These are phyloP conservation scores for Gonioctena quinquepunctata DNA, from an alignment of 1,140 invertebrate genomes.

Conservation along the genomic window DNA sequence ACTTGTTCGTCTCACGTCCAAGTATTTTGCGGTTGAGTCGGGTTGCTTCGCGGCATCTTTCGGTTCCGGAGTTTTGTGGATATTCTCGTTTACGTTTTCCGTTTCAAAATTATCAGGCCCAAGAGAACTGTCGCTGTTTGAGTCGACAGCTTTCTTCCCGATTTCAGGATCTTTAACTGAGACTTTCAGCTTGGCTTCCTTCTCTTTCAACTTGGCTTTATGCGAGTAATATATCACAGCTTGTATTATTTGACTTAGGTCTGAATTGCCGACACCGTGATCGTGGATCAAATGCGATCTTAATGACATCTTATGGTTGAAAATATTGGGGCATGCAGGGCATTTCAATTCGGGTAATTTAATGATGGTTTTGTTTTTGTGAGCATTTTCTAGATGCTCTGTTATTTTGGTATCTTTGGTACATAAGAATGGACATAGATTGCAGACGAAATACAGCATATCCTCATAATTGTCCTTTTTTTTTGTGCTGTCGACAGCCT, in stretches of 20 bases:
- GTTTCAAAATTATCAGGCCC: background rate
- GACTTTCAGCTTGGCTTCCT: background rate
- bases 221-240: slow-evolving; percentile 43
- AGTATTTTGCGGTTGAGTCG: slow-evolving; percentile 24
- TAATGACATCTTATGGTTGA: slow-evolving; percentile 55
- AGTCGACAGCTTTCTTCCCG: background rate
- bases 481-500: slow-evolving; percentile 9
- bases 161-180: background rate
- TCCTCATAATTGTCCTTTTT: slow-evolving; percentile 41
- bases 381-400: slow-evolving; percentile 46
- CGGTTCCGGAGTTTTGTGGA: background rate
- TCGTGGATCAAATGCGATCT: slow-evolving; percentile 57
- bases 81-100: background rate
- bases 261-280: slow-evolving; percentile 54
- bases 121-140: background rate
- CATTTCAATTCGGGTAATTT: slow-evolving; percentile 48
- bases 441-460: slow-evolving; percentile 48
- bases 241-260: slow-evolving; percentile 45
- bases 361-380: slow-evolving; percentile 42
- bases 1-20: slow-evolving; percentile 37
- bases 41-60: slow-evolving; percentile 35
- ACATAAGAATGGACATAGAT: slow-evolving; percentile 51
- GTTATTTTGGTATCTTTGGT: slow-evolving; percentile 47
- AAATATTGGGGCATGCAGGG: slow-evolving; percentile 58
- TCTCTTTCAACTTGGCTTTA: slow-evolving; percentile 37